Percentiles rank a stretch among this genome's conserved stretches.
Conservation (phyloP, 2,113 vertebrate genomes). For the Petrocephalus zakoni region DNA sequence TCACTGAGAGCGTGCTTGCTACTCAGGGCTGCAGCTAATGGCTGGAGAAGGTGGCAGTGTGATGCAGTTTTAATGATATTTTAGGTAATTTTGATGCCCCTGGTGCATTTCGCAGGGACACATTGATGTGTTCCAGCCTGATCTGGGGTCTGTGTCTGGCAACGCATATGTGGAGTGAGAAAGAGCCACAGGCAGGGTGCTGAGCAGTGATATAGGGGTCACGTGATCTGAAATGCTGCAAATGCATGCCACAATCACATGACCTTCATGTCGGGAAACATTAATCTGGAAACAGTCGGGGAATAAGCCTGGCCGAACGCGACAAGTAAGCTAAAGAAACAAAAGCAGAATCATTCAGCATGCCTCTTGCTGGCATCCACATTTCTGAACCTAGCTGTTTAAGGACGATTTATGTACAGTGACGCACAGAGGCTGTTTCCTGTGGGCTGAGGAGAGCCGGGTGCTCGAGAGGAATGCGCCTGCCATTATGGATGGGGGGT, state of each 20-base stretch:
- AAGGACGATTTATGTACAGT: background rate
- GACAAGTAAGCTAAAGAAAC: background rate
- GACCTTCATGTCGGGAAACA: background rate
- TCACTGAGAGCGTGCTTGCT: background rate
- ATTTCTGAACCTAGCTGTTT: conserved; percentile 18
- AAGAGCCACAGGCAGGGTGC: background rate
- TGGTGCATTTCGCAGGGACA: background rate
- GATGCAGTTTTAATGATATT: background rate
- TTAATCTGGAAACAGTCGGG: background rate
- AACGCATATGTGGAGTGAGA: background rate
- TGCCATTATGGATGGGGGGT: background rate
- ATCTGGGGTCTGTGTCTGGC: background rate
- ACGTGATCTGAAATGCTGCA: background rate
- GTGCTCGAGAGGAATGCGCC: background rate
- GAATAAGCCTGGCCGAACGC: background rate
- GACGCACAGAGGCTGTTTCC: background rate
- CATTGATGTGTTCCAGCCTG: background rate
- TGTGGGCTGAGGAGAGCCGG: background rate
- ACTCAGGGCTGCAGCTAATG: background rate
- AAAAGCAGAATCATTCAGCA: background rate
- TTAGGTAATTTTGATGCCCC: background rate
- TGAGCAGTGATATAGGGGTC: background rate
- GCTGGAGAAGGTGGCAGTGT: background rate
- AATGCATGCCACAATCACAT: background rate
- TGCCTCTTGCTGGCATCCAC: background rate